Evolutionary conservation across 2,797 vertebrate species (phyloP).

Genomic region (Hafferia zeledoni): DNA sequence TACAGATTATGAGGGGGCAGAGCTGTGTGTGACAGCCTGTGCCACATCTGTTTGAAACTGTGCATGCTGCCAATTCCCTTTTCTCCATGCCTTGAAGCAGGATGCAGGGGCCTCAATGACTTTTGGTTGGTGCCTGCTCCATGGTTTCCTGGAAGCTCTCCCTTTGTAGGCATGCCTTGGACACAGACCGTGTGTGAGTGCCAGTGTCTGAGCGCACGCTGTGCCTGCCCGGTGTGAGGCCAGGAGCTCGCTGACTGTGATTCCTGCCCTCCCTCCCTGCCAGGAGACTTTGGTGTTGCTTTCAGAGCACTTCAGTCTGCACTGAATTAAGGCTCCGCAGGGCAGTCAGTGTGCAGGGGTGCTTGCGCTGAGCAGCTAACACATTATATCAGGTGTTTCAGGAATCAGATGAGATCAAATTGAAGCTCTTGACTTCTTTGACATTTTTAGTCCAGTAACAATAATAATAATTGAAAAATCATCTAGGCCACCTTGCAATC

Average conservation of each 20-base stretch:
- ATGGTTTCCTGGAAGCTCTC: background rate
- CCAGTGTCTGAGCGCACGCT: accelerated
- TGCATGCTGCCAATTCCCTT: background rate
- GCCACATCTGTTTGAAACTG: background rate
- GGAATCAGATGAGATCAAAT: background rate
- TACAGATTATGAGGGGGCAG: background rate
- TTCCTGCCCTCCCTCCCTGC: background rate
- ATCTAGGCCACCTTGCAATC: background rate
- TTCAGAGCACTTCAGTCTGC: background rate
- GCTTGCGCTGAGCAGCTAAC: background rate
- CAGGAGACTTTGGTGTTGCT: background rate
- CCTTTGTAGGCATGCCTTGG: background rate
- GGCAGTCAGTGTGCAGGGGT: background rate
- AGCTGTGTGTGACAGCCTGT: background rate
- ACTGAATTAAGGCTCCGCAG: background rate
- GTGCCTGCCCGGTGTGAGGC: background rate
- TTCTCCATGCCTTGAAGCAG: background rate
- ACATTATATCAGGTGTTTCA: accelerated
- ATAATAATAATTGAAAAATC: background rate
- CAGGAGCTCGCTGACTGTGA: background rate
- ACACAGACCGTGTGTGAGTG: accelerated
- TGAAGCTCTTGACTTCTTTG: slow-evolving; percentile 2
- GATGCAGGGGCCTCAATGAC: background rate
- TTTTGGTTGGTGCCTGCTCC: background rate
- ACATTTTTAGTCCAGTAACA: background rate